Evolutionary conservation across 2,797 vertebrate species (phyloP), one percentile per base, ranked within the genome.

Genomic region (Chaetodon trifasciatus): DNA sequence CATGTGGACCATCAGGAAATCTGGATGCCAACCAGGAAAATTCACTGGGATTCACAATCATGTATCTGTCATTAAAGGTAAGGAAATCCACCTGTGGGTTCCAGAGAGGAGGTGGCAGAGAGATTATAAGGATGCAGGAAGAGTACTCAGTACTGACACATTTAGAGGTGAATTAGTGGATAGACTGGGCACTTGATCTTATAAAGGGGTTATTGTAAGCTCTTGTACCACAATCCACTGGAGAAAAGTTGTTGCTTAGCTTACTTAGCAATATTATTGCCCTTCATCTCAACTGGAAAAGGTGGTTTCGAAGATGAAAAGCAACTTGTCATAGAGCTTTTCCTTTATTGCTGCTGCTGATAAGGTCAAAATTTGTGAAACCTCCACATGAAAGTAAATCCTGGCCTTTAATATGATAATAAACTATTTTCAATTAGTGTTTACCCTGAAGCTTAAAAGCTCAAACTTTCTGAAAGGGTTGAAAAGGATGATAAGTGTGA

Each of bases 341-440:
- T 71, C 72, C 85, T 86, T 90, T 86, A 69, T 74, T 89, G 79
- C 80, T 50, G 64, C 78, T 28, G 28, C 79, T 78, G 91, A 89
- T 91, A 85, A 91, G 91, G 84, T 86, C 84, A 91, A 68, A 88
- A 58, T 82, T 74, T 82, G 32, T 21, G 24, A 84, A 78, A 81
- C 55, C 76, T 83, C 50, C 50, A 84, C 83, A 86, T 89, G 71
- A 94, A 93, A 91, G 83, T 9, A 11, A 44, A 50, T 68, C n/a
- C 15, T 70, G n/a, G 74, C 56, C 83, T 93, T 89, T 88, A 82
- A 88, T 91, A 86, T 90, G 87, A 74, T 89, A 90, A 93, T 86
- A 70, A 47, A 64, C 47, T 78, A 49, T 86, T 86, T 90, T 89
- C 79, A 93, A 85, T 92, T 91, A 89, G 81, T 84, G 79, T 90